phyloP scores from a whole-genome alignment of 2,888 invertebrate genomes.

The Clunio marinus region DNA sequence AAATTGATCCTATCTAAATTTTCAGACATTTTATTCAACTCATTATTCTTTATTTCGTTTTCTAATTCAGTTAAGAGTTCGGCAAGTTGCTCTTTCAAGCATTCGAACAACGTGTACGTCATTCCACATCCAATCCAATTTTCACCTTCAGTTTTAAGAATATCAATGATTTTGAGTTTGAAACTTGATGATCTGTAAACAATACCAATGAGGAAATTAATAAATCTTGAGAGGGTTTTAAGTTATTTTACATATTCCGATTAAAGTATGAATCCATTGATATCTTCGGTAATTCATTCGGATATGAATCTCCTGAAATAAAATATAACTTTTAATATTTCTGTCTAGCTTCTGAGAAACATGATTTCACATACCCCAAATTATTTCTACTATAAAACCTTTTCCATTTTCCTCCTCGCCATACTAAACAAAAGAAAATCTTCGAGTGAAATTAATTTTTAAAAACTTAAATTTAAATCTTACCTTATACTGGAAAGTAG shows the following conservation, averaged over 20 bases:
- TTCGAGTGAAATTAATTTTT: neutral
- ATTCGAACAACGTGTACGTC: conserved; percentile 92
- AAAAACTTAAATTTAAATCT: conserved; percentile 32
- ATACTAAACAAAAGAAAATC: conserved; percentile 57
- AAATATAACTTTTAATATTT: too few species aligned
- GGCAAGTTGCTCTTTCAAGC: conserved; percentile 74
- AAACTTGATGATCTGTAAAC: conserved; percentile 64
- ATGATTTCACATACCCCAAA: conserved; percentile 77
- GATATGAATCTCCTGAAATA: too few species aligned
- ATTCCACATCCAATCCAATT: conserved; percentile 85
- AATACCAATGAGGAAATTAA: too few species aligned
- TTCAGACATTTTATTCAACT: conserved; percentile 55
- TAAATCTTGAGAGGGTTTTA: neutral
- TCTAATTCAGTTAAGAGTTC: conserved; percentile 70
- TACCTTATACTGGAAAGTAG: conserved; percentile 89
- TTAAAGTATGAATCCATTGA: conserved; percentile 92
- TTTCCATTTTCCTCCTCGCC: conserved; percentile 71
- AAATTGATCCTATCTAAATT: conserved; percentile 37
- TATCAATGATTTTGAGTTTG: conserved; percentile 64
- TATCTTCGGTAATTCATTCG: conserved; percentile 72
- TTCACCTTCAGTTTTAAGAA: conserved; percentile 66
- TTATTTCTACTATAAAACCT: conserved; percentile 82
- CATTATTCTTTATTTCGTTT: conserved; percentile 53
- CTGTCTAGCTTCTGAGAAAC: too few species aligned
- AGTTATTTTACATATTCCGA: conserved; percentile 76